A percentile compares a stretch with the other conserved stretches of the same genome.
Evolutionary conservation across 2,113 vertebrate species (phyloP).

Genomic region (Pseudopodoces humilis): DNA sequence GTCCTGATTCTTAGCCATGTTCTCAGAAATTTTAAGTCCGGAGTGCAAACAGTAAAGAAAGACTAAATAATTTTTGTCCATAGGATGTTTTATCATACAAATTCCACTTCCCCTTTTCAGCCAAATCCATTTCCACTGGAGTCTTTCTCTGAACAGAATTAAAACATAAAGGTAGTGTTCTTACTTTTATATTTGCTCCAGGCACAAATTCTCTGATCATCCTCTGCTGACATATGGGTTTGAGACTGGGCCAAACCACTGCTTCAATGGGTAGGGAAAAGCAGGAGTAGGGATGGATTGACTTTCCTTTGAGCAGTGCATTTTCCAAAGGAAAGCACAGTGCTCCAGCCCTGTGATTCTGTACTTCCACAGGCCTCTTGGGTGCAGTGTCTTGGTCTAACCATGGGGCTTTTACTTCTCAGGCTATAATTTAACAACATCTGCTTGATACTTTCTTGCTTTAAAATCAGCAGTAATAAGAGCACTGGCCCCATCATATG

Average conservation of each 20-base stretch:
- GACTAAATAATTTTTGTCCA: background rate
- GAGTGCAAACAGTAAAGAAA: background rate
- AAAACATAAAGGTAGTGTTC: background rate
- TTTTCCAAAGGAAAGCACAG: background rate
- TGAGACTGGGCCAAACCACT: background rate
- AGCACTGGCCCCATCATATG: background rate
- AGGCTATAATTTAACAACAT: background rate
- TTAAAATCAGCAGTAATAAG: background rate
- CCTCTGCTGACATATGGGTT: rapidly evolving
- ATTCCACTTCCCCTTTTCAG: background rate
- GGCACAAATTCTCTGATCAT: background rate
- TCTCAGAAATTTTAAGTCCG: background rate
- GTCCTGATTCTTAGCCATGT: background rate
- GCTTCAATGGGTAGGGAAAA: background rate
- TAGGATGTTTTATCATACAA: background rate
- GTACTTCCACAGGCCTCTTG: background rate
- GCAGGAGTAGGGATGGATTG: background rate
- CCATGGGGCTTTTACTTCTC: background rate
- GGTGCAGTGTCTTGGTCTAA: background rate
- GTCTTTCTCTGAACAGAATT: background rate
- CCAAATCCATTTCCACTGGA: background rate
- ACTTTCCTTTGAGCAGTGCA: background rate
- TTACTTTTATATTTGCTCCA: background rate
- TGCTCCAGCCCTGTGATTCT: background rate
- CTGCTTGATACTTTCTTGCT: background rate